Base-by-base conservation (phyloP, 1,140 invertebrate species). In the Drosophila saltans region DNA sequence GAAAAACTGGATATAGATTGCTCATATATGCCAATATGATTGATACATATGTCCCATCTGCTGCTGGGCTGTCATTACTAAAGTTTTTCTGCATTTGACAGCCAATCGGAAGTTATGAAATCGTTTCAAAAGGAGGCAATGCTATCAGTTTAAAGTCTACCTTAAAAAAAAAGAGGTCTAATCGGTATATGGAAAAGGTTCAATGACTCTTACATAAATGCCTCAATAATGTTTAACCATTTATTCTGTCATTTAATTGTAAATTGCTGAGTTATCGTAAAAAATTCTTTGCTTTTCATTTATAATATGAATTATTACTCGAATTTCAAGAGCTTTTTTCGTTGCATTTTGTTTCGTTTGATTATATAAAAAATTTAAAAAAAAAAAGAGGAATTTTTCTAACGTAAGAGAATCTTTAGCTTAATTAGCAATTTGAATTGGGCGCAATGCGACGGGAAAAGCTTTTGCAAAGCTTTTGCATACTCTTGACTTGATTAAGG, bases 71-170 rank as follows among this genome's bases (percentile, higher is more conserved):
- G 28, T 21, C 30, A 58, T 28, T 28, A 26, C 2, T 16, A 9
- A 56, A 3, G 1, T 28, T 11, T 26, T 30, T 2, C 2, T 36
- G 30, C 57, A 58, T n/a, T 58, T 58, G 57, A 58, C 57, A 39
- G 57, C n/a, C 57, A 58, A 58, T 36, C 30, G 57, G n/a, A 58
- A 58, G 57, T 58, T 58, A 58, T 58, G 57, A 58, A 58, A 58
- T 58, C 21, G n/a, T 16, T 24, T 2, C 7, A 33, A 57, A n/a
- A n/a, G 28, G 33, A 30, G 55, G 55, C 33, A 4, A 3, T 10
- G 8, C 8, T 8, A 9, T 24, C n/a, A 36, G 9, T 21, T 58
- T 24, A 11, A 52, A 52, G 16, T 1, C 10, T 45, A 45, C 41
- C 45, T 1, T 30, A 28, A 6, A 16, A 52, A 61, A 28, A 3